Base-by-base conservation (phyloP, 2,888 invertebrate genomes). In the Tiliacea aurago region DNA sequence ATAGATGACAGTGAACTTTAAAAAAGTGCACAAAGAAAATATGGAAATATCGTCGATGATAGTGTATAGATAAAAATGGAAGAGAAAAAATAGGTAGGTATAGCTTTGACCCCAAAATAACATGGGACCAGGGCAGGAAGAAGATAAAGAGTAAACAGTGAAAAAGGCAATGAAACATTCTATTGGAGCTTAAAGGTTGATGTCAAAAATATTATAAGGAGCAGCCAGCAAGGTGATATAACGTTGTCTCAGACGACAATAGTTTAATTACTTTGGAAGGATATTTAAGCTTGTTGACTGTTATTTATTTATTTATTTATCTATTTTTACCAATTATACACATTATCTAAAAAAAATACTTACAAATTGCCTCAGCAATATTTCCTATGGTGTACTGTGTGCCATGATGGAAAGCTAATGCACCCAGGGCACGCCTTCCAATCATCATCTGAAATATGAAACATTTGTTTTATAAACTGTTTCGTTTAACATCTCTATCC, bases 291-390 rank as follows among this genome's bases (percentile, higher is more conserved):
- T 4, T 37, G 37, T 37, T 37, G 37, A 37, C 37, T 37, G n/a
- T n/a, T n/a, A n/a, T 4, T 37, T 37, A 37, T 4, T 37, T 5
- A 37, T 37, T 37, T 37, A 37, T 37, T 37, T 4, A 37, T 37
- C 37, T 37, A 37, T 4, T 5, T 37, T 37, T 4, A 37, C 37
- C 37, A 37, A 37, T 28, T 28, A 37, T 37, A 37, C 37, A 37
- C 37, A 37, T 28, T 28, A 28, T 28, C 37, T 37, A 37, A 2
- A 37, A 6, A 37, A 37, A 37, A 23, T 55, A 94, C 95, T 92
- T 92, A 97, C 97, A 97, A 51, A 97, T 94, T 28, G 95, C 94
- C 84, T 95, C 95, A 49, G 96, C 97, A n/a, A 97, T 96, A 56
- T 97, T 96, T 28, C 97, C 97, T 23, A 95, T 94, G 0, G 87